A percentile compares a stretch with the other conserved stretches of the same genome.
Evolutionary conservation across 2,113 vertebrate species (phyloP).

Genomic region (Toxotes jaculatrix): DNA sequence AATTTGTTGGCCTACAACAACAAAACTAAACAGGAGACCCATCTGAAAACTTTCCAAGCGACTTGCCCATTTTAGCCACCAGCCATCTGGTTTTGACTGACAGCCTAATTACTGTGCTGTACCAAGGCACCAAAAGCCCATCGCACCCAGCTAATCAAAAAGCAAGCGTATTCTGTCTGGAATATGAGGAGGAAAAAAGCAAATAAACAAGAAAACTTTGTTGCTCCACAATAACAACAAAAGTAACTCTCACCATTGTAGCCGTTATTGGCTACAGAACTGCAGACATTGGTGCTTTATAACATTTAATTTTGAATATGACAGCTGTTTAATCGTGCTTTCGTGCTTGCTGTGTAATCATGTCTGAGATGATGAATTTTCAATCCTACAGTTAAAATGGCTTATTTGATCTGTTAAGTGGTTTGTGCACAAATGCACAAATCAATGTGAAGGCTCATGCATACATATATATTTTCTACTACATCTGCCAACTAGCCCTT

Average conservation of each 20-base stretch:
- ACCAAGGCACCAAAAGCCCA: conserved; percentile 72
- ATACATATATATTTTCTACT: not conserved
- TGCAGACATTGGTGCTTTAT: conserved; percentile 25
- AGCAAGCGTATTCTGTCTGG: conserved; percentile 61
- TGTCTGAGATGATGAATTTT: conserved; percentile 2
- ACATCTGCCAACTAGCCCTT: not conserved
- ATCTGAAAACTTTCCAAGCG: conserved; percentile 60
- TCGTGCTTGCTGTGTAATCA: conserved; percentile 6
- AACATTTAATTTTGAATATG: conserved; percentile 32
- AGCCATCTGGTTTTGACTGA: conserved; percentile 82
- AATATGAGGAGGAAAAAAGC: conserved; percentile 47
- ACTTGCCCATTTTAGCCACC: conserved; percentile 57
- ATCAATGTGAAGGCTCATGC: not conserved
- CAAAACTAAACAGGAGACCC: conserved; percentile 54
- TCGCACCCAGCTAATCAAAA: conserved; percentile 80
- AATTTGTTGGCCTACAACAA: conserved; percentile 27
- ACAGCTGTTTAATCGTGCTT: not conserved
- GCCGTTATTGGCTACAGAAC: conserved; percentile 28
- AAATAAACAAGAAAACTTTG: conserved; percentile 66
- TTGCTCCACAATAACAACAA: conserved; percentile 50
- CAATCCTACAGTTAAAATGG: not conserved
- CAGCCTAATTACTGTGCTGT: conserved; percentile 82
- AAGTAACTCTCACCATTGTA: conserved; percentile 26
- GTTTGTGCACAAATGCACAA: conserved; percentile 21
- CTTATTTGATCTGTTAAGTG: conserved; percentile 27